These are phyloP conservation scores for Willisornis vidua DNA, from an alignment of 2,113 vertebrate species.

Conservation along the genomic window DNA sequence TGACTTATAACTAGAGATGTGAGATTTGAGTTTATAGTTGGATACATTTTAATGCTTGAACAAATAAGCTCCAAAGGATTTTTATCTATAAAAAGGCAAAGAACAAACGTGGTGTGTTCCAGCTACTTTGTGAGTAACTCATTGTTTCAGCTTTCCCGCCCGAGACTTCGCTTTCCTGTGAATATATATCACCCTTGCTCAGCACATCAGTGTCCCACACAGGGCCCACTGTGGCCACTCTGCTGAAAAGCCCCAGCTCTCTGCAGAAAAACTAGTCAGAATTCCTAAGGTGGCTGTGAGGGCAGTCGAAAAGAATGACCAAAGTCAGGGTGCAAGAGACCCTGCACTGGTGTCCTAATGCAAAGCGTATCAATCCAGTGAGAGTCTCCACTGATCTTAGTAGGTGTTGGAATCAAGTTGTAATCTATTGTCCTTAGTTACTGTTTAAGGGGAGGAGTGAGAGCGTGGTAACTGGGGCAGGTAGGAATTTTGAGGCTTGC, in stretches of 20 bases:
- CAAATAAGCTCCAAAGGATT: not conserved
- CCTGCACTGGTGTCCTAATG: not conserved
- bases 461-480: not conserved
- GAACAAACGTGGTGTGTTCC: not conserved
- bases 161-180: not conserved
- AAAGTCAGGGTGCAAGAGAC: slow-evolving; percentile 30
- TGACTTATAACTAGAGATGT: not conserved
- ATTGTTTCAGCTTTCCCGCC: not conserved
- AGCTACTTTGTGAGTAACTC: slow-evolving; percentile 19
- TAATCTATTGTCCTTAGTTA: not conserved
- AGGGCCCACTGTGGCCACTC: not conserved
- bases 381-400: not conserved
- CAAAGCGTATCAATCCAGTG: not conserved
- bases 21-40: not conserved
- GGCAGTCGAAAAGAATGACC: slow-evolving; percentile 33
- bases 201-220: not conserved
- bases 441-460: not conserved
- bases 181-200: not conserved
- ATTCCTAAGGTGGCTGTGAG: slow-evolving; percentile 34
- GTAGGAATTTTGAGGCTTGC: not conserved
- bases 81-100: not conserved
- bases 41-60: not conserved
- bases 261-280: slow-evolving; percentile 28
- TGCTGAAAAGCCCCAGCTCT: slow-evolving; percentile 9
- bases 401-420: not conserved